A percentile compares a stretch with the other conserved stretches of the same genome.
Conservation (phyloP, 2,113 vertebrate species). For the Coptodon bakossiorum region DNA sequence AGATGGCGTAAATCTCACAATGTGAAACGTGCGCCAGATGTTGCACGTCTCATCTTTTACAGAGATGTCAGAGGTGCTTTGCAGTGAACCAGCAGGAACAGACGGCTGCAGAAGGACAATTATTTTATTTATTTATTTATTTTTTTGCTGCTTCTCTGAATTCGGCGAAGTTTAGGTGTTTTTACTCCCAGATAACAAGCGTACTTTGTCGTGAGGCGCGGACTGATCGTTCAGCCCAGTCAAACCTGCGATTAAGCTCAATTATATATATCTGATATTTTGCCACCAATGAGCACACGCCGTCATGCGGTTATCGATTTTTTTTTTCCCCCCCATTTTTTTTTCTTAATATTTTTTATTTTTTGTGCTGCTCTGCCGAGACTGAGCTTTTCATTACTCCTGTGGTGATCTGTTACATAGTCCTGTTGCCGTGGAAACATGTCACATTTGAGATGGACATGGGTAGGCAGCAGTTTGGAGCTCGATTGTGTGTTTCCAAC, state of each 20-base stretch:
- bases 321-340: neutral
- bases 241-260: neutral
- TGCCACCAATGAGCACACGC: neutral
- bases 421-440: constrained; percentile 59
- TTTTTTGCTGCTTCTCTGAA: neutral
- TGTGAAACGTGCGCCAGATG: neutral
- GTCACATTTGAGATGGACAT: constrained; percentile 54
- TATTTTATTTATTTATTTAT: neutral
- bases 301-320: constrained; percentile 10
- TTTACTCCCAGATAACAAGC: neutral
- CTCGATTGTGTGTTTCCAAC: constrained; percentile 1
- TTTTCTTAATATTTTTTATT: neutral
- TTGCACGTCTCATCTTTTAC: neutral
- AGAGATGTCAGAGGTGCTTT: constrained; percentile 3
- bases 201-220: neutral
- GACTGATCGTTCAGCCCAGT: neutral
- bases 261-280: neutral
- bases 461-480: constrained; percentile 33
- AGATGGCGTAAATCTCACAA: neutral
- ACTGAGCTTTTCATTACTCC: constrained; percentile 29
- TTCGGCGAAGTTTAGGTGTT: neutral
- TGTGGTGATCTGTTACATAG: constrained; percentile 47
- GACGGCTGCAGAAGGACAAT: neutral
- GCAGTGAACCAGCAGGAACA: neutral
- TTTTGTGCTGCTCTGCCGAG: neutral